phyloP scores from a whole-genome alignment of 2,113 vertebrate genomes.

The Erinaceus europaeus region DNA sequence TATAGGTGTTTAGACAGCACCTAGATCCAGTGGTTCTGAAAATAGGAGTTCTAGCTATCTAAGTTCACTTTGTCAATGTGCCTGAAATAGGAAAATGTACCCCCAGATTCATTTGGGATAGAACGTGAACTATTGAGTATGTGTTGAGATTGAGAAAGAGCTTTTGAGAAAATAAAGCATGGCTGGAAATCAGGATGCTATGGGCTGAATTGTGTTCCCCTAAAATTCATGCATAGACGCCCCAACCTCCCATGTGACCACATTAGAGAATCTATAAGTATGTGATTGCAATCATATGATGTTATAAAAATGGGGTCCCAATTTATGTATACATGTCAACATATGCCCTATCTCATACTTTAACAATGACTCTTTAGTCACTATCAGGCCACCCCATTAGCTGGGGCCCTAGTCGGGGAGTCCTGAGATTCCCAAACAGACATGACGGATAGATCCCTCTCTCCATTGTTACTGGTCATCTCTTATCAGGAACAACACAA shows the following conservation, averaged over 20 bases:
- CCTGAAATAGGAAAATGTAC: not conserved
- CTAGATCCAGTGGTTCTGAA: not conserved
- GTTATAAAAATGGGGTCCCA: too few species aligned
- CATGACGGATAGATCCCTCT: too few species aligned
- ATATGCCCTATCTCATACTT: too few species aligned
- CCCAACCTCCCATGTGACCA: not conserved
- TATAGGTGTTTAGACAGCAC: too few species aligned
- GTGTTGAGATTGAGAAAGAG: not conserved
- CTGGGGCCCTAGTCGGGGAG: too few species aligned
- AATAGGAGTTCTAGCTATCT: constrained; percentile 45
- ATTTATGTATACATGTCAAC: too few species aligned
- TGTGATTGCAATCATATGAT: too few species aligned
- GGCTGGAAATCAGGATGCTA: not conserved
- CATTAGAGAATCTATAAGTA: not conserved
- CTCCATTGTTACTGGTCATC: too few species aligned
- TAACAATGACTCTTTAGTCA: too few species aligned
- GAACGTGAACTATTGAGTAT: not conserved
- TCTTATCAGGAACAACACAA: too few species aligned
- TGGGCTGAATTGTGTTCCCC: not conserved
- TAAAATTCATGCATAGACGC: not conserved
- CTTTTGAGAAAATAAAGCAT: not conserved
- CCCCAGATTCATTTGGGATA: not conserved
- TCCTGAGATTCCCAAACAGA: too few species aligned
- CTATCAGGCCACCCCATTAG: too few species aligned
- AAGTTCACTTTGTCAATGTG: not conserved